Conservation (phyloP, 2,797 vertebrate genomes). For the Rhadinocentrus ornatus region DNA sequence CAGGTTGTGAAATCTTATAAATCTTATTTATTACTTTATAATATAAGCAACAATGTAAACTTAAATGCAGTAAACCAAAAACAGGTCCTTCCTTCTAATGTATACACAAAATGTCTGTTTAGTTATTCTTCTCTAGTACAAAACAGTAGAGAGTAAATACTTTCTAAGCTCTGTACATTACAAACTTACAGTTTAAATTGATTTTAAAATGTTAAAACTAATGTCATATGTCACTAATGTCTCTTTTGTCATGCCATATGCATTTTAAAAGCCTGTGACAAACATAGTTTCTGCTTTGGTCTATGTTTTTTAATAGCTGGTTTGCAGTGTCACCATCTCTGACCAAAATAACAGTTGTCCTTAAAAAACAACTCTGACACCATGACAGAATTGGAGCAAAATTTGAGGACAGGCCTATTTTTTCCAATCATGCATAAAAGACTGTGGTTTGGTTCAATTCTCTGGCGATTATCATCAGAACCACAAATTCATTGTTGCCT, state of each 20-base stretch:
- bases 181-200: constrained; percentile 3
- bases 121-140: too few relatives aligned
- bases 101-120: too few relatives aligned
- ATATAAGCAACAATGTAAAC: background rate
- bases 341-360: constrained; percentile 39
- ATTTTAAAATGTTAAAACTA: constrained; percentile 28
- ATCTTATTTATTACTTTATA: too few relatives aligned
- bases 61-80: background rate
- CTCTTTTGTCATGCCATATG: constrained; percentile 25
- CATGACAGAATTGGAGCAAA: constrained; percentile 8
- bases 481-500: background rate
- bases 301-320: constrained; percentile 55
- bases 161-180: background rate
- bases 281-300: constrained; percentile 45
- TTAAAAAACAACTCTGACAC: constrained; percentile 47
- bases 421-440: background rate
- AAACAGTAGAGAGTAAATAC: background rate
- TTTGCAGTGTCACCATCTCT: constrained; percentile 50
- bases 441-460: constrained; percentile 1
- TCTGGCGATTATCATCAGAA: constrained; percentile 5
- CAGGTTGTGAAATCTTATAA: background rate
- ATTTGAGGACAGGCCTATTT: constrained; percentile 10
- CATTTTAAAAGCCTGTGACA: constrained; percentile 31
- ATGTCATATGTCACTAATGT: background rate
- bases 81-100: background rate